Evolutionary conservation across 2,797 vertebrate species (phyloP).

Genomic region (Dallia pectoralis): DNA sequence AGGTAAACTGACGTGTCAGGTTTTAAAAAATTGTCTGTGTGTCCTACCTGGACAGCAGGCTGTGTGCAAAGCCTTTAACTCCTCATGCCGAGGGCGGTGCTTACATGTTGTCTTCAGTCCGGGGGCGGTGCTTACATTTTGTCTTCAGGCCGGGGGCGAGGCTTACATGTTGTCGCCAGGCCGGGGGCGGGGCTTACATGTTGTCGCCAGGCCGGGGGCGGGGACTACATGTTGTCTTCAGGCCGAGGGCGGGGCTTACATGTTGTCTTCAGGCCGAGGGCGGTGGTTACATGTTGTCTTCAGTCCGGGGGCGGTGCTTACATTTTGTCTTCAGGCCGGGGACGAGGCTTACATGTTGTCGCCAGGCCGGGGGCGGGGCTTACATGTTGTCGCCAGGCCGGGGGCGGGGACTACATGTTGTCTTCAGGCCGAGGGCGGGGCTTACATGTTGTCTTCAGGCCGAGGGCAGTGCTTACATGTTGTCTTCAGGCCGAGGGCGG

Average conservation of each 20-base stretch:
- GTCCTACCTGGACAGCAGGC: constrained; percentile 32
- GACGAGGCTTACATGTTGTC: constrained; percentile 12
- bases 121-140: too few species aligned
- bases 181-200: constrained; percentile 1
- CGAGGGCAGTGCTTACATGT: constrained; percentile 4
- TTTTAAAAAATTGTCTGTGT: constrained; percentile 10
- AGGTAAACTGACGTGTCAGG: constrained; percentile 2
- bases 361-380: neutral
- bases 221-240: constrained; percentile 12
- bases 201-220: neutral
- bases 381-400: too few species aligned
- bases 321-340: neutral
- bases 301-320: too few species aligned
- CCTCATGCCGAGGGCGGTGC: constrained; percentile 5
- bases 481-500: neutral
- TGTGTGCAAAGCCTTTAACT: constrained; percentile 36
- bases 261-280: constrained; percentile 1
- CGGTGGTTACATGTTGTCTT: constrained; percentile 12
- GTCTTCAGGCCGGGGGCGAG: neutral
- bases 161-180: constrained; percentile 15
- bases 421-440: neutral
- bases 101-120: constrained; percentile 15
- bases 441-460: too few species aligned
- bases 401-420: constrained; percentile 10
- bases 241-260: neutral